Evolutionary conservation across 2,113 vertebrate genomes (phyloP), one percentile per base, ranked within the genome.

Genomic region (Rhinopomastus cyanomelas): DNA sequence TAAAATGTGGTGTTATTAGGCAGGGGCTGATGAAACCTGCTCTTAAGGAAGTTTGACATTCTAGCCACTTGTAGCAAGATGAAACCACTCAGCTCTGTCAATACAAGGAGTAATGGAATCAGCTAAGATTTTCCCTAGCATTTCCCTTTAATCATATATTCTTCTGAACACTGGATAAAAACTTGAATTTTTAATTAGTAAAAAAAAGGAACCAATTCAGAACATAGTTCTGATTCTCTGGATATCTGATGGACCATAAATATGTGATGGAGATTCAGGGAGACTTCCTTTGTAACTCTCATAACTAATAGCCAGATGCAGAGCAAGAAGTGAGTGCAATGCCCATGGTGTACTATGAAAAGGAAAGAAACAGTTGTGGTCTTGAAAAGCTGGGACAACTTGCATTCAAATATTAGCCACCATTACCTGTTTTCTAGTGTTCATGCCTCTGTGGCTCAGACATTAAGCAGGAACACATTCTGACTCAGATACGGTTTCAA

Each of bases 371-470:
- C 1, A 52, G 11, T 49, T 56, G 16, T 52, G 16, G 15, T 85
- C 6, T 79, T 1, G 0, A 51, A 34, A 5, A 56, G 1, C 7
- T 60, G 23, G 17, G 23, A 62, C 5, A 80, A 30, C 3, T 23
- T 74, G 7, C 29, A 64, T 83, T 74, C 37, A 72, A 14, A 12
- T 77, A 60, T 61, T 68, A 60, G 0, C 4, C 30, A 91, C 37
- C 81, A 60, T 27, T 77, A 7, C 2, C 4, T 13, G 8, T 52
- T 76, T 87, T 74, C 23, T 51, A 82, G 26, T 34, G 52, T 49
- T 62, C 0, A 0, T 66, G 34, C n/a, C 23, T 67, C 52, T 56
- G 16, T 53, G 53, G 11, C 20, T 68, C 36, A 65, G 13, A 32
- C 42, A 48, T 74, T 76, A 81, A 21, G 8, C 8, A 86, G 52